A percentile compares a stretch with the other conserved stretches of the same genome.
These are phyloP conservation scores for Tipula vernalis DNA, from an alignment of 2,888 invertebrate species.

Conservation along the genomic window DNA sequence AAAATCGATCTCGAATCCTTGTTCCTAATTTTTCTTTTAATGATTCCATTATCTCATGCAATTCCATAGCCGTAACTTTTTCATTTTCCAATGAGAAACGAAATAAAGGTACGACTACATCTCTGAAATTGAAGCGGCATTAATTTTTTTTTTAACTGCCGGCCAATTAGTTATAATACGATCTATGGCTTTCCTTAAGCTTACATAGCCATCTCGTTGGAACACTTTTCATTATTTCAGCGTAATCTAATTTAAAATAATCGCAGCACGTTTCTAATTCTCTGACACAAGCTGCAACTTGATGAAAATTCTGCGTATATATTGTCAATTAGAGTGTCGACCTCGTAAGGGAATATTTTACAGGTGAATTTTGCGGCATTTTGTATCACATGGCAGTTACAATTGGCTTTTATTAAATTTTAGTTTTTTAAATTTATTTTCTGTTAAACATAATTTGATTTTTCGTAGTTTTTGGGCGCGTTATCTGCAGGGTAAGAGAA, in stretches of 20 bases:
- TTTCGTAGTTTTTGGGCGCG: too few relatives aligned
- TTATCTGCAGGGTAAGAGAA: too few relatives aligned
- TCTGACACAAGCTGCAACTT: background rate
- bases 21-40: background rate
- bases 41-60: background rate
- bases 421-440: too few relatives aligned
- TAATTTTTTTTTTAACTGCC: too few relatives aligned
- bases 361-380: background rate
- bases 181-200: too few relatives aligned
- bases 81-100: too few relatives aligned
- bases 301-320: background rate
- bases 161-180: too few relatives aligned
- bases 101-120: too few relatives aligned
- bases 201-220: constrained; percentile 9
- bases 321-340: background rate
- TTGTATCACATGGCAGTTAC: background rate
- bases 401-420: too few relatives aligned
- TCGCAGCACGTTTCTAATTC: too few relatives aligned
- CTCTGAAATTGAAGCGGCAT: too few relatives aligned
- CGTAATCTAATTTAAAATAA: background rate
- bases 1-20: background rate
- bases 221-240: constrained; percentile 8
- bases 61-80: background rate
- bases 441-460: too few relatives aligned
- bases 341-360: background rate